phyloP scores from a whole-genome alignment of 2,888 invertebrate species.

The Punctoribates punctum region DNA sequence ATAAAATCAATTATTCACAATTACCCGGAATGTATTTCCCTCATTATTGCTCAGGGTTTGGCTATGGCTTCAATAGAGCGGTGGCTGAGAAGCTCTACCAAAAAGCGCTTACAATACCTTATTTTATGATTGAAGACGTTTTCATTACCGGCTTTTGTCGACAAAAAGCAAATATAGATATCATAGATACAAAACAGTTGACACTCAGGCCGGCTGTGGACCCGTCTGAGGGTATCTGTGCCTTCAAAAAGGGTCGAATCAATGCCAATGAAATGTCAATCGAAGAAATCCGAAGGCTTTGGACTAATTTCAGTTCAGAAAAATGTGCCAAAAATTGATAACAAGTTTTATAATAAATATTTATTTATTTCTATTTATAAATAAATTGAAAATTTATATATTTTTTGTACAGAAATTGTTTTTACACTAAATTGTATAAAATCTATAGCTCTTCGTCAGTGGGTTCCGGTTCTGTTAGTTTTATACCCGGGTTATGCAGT shows the following conservation, averaged over 20 bases:
- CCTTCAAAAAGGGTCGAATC: conserved; percentile 47
- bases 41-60: conserved; percentile 49
- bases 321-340: conserved; percentile 44
- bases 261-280: conserved; percentile 48
- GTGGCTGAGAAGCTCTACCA: conserved; percentile 46
- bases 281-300: conserved; percentile 47
- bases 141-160: conserved; percentile 50
- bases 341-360: conserved; percentile 12
- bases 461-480: not conserved
- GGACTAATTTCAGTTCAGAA: conserved; percentile 49
- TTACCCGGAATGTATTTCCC: conserved; percentile 46
- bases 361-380: not conserved
- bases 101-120: conserved; percentile 47
- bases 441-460: not conserved
- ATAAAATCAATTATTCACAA: conserved; percentile 43
- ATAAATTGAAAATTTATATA: conserved; percentile 9
- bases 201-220: not conserved
- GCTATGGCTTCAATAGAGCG: conserved; percentile 47
- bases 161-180: conserved; percentile 45
- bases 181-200: conserved; percentile 15
- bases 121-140: conserved; percentile 50
- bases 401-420: not conserved
- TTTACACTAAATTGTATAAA: not conserved
- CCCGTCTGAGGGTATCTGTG: conserved; percentile 44
- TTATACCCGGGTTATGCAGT: not conserved